These are phyloP conservation scores for Polymixis lichenea DNA, from an alignment of 2,888 invertebrate species.

Conservation along the genomic window DNA sequence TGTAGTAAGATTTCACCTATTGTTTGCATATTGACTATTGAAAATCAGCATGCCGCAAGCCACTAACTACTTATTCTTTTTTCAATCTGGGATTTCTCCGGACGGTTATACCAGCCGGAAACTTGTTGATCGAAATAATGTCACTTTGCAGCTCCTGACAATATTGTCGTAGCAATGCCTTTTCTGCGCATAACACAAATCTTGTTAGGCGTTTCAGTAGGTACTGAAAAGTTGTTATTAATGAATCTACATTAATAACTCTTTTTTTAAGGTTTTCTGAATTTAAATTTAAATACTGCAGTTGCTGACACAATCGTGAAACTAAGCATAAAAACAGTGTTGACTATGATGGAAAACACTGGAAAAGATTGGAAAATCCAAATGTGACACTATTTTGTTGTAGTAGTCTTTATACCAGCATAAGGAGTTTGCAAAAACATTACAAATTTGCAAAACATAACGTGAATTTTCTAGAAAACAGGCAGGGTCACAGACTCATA, in stretches of 20 bases:
- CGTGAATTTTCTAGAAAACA: conserved; percentile 3
- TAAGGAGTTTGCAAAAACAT: neutral
- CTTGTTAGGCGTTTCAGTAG: neutral
- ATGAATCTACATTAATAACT: no score
- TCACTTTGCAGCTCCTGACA: conserved; percentile 15
- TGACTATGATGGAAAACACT: neutral
- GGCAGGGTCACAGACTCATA: conserved; percentile 1
- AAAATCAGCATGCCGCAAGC: neutral
- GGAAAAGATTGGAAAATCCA: neutral
- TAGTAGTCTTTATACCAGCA: neutral
- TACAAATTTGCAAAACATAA: conserved; percentile 16
- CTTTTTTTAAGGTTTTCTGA: neutral
- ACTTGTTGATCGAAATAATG: neutral
- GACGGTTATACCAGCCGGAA: neutral
- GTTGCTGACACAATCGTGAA: no score
- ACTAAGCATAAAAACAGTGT: neutral
- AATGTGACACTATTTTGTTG: neutral
- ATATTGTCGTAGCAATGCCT: conserved; percentile 26
- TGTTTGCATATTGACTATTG: neutral
- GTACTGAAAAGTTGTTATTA: neutral
- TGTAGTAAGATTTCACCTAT: neutral
- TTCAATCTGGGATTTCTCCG: neutral
- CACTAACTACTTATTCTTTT: neutral
- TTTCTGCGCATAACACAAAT: neutral
- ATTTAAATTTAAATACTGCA: neutral